Percentiles rank a stretch among this genome's conserved stretches.
These are phyloP conservation scores for Mirza zaza DNA, from an alignment of 2,113 vertebrate species.

Conservation along the genomic window DNA sequence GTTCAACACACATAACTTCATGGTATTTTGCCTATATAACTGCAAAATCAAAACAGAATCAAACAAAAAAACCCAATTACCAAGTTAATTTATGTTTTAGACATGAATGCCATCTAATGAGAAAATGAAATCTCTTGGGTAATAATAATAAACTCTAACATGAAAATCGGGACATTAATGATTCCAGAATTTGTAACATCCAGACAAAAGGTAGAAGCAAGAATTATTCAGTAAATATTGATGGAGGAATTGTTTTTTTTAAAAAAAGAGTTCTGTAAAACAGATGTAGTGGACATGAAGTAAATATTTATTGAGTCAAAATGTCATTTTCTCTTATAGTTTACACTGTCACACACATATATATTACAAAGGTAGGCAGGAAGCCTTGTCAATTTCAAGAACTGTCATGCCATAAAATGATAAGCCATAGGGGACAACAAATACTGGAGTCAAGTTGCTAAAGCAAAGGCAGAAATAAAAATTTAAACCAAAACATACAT, in stretches of 20 bases:
- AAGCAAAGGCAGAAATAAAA: constrained; percentile 62
- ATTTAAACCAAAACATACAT: constrained; percentile 64
- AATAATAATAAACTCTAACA: not conserved
- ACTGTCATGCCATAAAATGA: constrained; percentile 42
- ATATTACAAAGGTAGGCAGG: constrained; percentile 48
- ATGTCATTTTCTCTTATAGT: constrained; percentile 51
- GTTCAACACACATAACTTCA: not conserved
- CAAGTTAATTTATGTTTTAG: not conserved
- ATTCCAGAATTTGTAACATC: constrained; percentile 17
- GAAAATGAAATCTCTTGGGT: not conserved
- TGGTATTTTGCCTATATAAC: not conserved
- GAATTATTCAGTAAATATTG: not conserved
- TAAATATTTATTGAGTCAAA: constrained; percentile 64
- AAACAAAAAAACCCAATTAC: not conserved
- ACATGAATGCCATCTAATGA: constrained; percentile 18
- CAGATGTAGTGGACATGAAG: constrained; percentile 56
- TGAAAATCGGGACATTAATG: not conserved
- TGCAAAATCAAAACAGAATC: not conserved
- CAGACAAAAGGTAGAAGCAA: constrained; percentile 40
- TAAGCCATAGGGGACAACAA: constrained; percentile 50
- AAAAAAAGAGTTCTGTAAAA: constrained; percentile 36
- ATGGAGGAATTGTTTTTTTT: not conserved
- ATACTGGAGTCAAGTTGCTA: constrained; percentile 48
- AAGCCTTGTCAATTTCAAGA: constrained; percentile 42
- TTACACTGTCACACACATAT: not conserved